Conservation (phyloP, 2,797 vertebrate genomes). For the Micromesistius poutassou region DNA sequence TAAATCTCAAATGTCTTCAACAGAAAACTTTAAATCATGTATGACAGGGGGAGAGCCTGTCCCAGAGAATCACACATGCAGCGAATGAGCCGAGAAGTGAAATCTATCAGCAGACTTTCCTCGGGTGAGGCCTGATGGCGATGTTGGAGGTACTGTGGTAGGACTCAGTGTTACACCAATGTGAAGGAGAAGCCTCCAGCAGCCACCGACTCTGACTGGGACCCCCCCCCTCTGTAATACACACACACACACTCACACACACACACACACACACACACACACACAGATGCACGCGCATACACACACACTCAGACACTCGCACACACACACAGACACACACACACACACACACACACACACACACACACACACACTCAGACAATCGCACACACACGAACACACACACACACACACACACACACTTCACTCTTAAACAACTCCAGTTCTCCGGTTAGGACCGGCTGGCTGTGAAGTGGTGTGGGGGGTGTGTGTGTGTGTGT, state of each 20-base stretch:
- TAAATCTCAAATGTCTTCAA: conserved; percentile 44
- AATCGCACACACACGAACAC: no score
- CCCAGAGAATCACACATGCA: conserved; percentile 34
- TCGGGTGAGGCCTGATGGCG: conserved; percentile 27
- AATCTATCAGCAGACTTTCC: conserved; percentile 38
- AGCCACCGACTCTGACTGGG: background rate
- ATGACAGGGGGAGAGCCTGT: conserved; percentile 19
- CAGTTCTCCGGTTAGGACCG: conserved; percentile 32
- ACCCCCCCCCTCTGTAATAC: no score
- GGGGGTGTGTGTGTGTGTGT: conserved; percentile 26
- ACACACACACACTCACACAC: no score
- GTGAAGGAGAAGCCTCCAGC: conserved; percentile 23
- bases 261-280: no score
- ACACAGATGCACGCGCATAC: no score
- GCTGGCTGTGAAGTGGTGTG: conserved; percentile 19
- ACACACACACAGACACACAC: no score
- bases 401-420: no score
- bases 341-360: no score
- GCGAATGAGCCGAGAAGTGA: conserved; percentile 21
- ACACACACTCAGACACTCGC: no score
- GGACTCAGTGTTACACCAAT: conserved; percentile 39
- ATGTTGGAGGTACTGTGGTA: conserved; percentile 37
- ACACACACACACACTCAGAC: no score
- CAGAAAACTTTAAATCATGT: conserved; percentile 51
- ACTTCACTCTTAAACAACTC: background rate